phyloP scores from a whole-genome alignment of 1,140 invertebrate species.

The Dendroctonus ponderosae region DNA sequence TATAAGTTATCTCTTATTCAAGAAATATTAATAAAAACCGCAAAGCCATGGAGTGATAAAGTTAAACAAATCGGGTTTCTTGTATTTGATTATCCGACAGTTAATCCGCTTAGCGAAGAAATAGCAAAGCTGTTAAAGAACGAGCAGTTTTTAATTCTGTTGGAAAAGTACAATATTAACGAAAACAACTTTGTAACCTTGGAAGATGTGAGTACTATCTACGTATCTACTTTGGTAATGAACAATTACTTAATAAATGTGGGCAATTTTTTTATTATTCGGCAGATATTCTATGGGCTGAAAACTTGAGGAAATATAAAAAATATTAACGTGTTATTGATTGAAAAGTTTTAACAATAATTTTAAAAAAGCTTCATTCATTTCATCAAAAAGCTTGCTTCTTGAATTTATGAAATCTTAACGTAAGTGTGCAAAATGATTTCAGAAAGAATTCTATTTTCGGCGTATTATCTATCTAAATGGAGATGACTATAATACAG shows the following conservation, averaged over 20 bases:
- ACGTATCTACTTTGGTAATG: neutral
- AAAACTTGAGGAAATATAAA: too few species aligned
- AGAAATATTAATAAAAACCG: slow-evolving; percentile 31
- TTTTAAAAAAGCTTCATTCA: too few species aligned
- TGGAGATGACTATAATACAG: slow-evolving; percentile 11
- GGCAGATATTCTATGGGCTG: neutral
- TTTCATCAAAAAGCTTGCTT: too few species aligned
- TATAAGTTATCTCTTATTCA: slow-evolving; percentile 34
- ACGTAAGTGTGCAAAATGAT: slow-evolving; percentile 33
- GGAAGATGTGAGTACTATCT: slow-evolving; percentile 4
- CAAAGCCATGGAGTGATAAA: slow-evolving; percentile 37
- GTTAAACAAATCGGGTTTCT: slow-evolving; percentile 33
- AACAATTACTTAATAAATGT: too few species aligned
- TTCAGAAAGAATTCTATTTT: slow-evolving; percentile 35
- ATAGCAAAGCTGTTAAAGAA: slow-evolving; percentile 35
- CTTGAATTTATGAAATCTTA: slow-evolving; percentile 5
- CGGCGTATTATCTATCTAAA: slow-evolving; percentile 40
- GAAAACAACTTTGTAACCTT: neutral
- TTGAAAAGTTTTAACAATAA: too few species aligned
- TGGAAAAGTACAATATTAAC: slow-evolving; percentile 24
- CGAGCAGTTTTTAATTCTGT: slow-evolving; percentile 35
- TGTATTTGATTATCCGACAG: slow-evolving; percentile 19
- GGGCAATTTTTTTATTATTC: too few species aligned
- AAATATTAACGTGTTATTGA: too few species aligned
- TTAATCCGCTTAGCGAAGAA: slow-evolving; percentile 23